phyloP scores from a whole-genome alignment of 1,140 invertebrate genomes.

The Pinna nobilis region DNA sequence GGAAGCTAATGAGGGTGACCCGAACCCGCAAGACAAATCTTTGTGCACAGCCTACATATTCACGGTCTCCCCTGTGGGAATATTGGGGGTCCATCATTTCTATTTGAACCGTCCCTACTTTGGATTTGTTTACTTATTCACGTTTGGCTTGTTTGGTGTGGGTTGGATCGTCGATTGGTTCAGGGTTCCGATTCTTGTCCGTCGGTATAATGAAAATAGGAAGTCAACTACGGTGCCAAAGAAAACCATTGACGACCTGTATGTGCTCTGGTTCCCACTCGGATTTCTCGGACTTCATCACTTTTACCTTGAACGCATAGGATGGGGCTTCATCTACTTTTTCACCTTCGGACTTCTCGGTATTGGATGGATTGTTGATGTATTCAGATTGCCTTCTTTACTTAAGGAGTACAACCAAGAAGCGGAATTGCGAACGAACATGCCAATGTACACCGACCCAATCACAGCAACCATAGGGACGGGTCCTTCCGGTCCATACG shows the following conservation, averaged over 20 bases:
- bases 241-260: conserved; percentile 20
- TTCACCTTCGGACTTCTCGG: conserved; percentile 60
- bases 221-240: not conserved
- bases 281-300: conserved; percentile 48
- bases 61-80: conserved; percentile 51
- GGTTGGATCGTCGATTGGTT: conserved; percentile 64
- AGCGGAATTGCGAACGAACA: not conserved
- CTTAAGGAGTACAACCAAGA: conserved; percentile 30
- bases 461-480: not conserved
- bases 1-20: conserved; percentile 42
- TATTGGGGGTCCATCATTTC: conserved; percentile 61
- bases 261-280: conserved; percentile 37
- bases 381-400: conserved; percentile 33
- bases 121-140: conserved; percentile 57
- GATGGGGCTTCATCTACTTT: conserved; percentile 61
- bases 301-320: conserved; percentile 57
- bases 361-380: conserved; percentile 63
- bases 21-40: conserved; percentile 8
- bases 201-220: conserved; percentile 45
- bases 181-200: conserved; percentile 56
- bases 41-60: conserved; percentile 33
- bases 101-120: conserved; percentile 55
- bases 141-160: conserved; percentile 59
- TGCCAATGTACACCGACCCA: not conserved
- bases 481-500: not conserved